These are phyloP conservation scores for Stigmatopora nigra DNA, from an alignment of 2,113 vertebrate genomes.

Conservation along the genomic window DNA sequence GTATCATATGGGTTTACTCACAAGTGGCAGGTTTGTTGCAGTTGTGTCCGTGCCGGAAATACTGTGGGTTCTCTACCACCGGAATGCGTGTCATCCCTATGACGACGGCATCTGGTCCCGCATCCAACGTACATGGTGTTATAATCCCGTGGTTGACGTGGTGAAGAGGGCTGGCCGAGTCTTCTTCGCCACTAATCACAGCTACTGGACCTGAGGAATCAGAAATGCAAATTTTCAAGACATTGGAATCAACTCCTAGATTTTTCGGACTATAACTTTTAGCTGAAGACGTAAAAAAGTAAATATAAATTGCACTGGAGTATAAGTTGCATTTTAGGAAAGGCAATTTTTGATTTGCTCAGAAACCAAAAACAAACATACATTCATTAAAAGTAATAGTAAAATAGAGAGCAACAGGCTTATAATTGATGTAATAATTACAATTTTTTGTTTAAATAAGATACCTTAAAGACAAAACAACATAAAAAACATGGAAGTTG, in stretches of 20 bases:
- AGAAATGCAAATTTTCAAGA: not conserved
- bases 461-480: too few species aligned
- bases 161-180: conserved; percentile 95
- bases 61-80: conserved; percentile 93
- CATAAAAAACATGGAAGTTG: too few species aligned
- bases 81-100: conserved; percentile 97
- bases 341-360: too few species aligned
- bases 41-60: conserved; percentile 93
- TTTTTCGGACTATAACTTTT: too few species aligned
- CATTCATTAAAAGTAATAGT: too few species aligned
- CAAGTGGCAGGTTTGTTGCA: conserved; percentile 95
- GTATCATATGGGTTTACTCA: conserved; percentile 65
- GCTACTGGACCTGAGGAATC: conserved; percentile 84
- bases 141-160: conserved; percentile 96
- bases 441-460: too few species aligned
- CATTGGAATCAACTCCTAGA: not conserved
- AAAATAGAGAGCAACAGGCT: too few species aligned
- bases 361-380: too few species aligned
- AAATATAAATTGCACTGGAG: too few species aligned
- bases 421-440: too few species aligned
- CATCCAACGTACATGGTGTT: conserved; percentile 83
- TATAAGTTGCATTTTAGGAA: too few species aligned
- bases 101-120: conserved; percentile 86
- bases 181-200: conserved; percentile 95
- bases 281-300: too few species aligned